phyloP scores from a whole-genome alignment of 2,888 invertebrate genomes.

The Cacoxenus indagator region DNA sequence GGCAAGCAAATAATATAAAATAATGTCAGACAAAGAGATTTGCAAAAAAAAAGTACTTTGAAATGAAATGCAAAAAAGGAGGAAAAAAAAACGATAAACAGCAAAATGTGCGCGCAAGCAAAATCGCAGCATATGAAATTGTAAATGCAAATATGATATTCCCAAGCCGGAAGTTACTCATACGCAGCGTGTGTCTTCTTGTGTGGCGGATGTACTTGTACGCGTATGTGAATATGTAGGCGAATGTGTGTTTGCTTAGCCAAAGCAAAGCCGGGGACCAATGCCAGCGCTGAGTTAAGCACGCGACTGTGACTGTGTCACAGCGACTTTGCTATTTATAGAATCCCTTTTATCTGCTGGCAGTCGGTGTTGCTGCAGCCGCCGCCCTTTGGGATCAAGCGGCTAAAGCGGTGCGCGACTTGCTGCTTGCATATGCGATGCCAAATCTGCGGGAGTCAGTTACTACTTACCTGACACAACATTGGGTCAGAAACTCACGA shows the following conservation, averaged over 20 bases:
- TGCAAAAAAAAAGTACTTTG: neutral
- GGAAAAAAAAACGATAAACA: neutral
- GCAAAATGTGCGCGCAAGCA: slow-evolving; percentile 7
- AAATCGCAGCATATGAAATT: slow-evolving; percentile 15
- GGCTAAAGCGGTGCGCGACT: slow-evolving; percentile 30
- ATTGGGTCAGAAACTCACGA: slow-evolving; percentile 31
- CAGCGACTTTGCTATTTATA: neutral
- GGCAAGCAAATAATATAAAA: neutral
- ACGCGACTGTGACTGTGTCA: too few species aligned
- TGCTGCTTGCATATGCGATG: slow-evolving; percentile 24
- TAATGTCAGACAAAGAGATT: neutral
- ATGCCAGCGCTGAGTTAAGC: neutral
- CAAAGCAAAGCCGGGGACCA: neutral
- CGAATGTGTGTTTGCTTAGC: neutral
- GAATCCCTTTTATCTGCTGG: slow-evolving; percentile 53
- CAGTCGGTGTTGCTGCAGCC: slow-evolving; percentile 23
- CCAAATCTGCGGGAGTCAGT: neutral
- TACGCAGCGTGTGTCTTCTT: slow-evolving; percentile 4
- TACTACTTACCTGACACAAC: slow-evolving; percentile 42
- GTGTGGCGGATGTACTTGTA: neutral
- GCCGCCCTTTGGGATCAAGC: slow-evolving; percentile 49
- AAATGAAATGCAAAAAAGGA: neutral
- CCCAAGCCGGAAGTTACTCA: slow-evolving; percentile 22
- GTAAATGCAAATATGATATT: slow-evolving; percentile 16
- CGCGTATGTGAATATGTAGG: neutral